phyloP scores from a whole-genome alignment of 2,797 vertebrate species.

The Hypotaenidia okinawae region DNA sequence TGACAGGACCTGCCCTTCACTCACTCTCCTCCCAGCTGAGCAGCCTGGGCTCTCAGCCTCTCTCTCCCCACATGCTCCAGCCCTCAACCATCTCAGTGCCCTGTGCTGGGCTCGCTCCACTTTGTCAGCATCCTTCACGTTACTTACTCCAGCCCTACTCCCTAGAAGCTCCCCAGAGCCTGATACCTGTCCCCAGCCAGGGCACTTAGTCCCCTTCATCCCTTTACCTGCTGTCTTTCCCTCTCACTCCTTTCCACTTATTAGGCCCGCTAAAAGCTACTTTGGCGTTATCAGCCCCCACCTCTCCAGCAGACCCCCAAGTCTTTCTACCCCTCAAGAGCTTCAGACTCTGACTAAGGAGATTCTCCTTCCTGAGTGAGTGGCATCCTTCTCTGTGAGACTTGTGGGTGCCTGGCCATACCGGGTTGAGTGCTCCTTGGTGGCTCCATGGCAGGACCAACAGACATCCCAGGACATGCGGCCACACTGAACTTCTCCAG shows the following conservation, averaged over 20 bases:
- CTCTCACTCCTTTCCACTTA: not conserved
- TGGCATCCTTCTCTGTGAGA: not conserved
- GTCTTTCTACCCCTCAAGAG: not conserved
- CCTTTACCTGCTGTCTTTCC: not conserved
- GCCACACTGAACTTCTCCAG: not conserved
- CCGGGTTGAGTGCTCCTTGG: not conserved
- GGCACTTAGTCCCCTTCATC: not conserved
- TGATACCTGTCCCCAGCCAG: not conserved
- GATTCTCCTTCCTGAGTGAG: not conserved
- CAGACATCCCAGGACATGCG: accelerated
- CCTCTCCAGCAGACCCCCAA: not conserved
- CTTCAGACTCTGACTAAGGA: not conserved
- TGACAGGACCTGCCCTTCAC: not conserved
- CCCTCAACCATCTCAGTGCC: not conserved
- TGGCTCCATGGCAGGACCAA: not conserved
- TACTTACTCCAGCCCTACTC: not conserved
- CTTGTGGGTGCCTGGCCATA: not conserved
- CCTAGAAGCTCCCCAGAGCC: not conserved
- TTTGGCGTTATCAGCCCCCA: not conserved
- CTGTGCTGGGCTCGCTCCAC: not conserved
- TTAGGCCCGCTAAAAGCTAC: not conserved
- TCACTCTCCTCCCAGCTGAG: not conserved
- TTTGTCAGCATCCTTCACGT: not conserved
- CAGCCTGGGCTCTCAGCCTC: not conserved
- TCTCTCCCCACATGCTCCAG: not conserved